Conservation (phyloP, 2,113 vertebrate genomes). For the Todiramphus chloris region DNA sequence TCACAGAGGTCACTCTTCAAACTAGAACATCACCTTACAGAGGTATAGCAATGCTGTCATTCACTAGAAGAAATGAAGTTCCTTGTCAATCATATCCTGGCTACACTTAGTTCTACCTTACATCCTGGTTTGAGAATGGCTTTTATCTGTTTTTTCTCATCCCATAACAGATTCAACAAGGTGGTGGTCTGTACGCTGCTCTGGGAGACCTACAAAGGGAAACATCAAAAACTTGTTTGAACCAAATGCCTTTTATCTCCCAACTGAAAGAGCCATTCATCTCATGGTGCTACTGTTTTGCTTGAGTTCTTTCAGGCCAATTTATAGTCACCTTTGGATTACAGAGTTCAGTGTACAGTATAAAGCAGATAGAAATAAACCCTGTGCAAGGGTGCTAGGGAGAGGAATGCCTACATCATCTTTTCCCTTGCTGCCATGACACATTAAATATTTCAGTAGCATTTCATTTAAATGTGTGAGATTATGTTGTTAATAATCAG, state of each 20-base stretch:
- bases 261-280: background rate
- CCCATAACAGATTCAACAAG: background rate
- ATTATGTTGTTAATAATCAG: background rate
- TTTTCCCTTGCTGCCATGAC: background rate
- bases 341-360: background rate
- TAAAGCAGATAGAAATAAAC: background rate
- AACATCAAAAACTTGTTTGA: background rate
- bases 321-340: background rate
- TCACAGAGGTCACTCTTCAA: background rate
- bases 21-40: background rate
- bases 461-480: background rate
- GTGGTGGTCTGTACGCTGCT: background rate
- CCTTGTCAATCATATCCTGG: background rate
- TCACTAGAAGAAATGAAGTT: background rate
- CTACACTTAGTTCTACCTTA: background rate
- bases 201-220: background rate
- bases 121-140: background rate
- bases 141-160: background rate
- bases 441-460: background rate
- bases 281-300: background rate
- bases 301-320: background rate
- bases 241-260: background rate
- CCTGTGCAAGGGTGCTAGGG: background rate
- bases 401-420: background rate
- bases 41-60: background rate